Evolutionary conservation across 2,888 invertebrate genomes (phyloP).

Genomic region (Acrobasis consociella): DNA sequence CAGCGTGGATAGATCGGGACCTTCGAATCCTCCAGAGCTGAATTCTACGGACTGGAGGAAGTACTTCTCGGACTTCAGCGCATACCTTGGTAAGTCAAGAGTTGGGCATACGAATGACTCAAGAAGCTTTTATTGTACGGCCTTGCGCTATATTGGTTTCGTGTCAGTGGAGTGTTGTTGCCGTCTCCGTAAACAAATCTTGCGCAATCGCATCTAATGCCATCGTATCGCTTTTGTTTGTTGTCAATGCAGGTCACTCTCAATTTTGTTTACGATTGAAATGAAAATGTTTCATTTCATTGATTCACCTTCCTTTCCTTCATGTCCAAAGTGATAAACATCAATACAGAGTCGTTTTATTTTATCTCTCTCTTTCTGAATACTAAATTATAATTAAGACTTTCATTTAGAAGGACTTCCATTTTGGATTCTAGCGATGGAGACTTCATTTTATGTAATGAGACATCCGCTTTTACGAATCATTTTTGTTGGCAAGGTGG

Average conservation of each 20-base stretch:
- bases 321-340: conserved; percentile 29
- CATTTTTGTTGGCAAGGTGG: too few species aligned
- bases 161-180: conserved; percentile 73
- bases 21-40: conserved; percentile 62
- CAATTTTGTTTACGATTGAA: not conserved
- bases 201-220: conserved; percentile 61
- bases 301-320: not conserved
- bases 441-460: too few species aligned
- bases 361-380: too few species aligned
- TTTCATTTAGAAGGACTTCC: too few species aligned
- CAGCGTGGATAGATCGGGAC: conserved; percentile 65
- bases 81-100: conserved; percentile 76
- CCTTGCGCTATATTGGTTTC: conserved; percentile 77
- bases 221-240: conserved; percentile 34
- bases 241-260: conserved; percentile 24
- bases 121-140: conserved; percentile 66
- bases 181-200: conserved; percentile 70
- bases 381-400: too few species aligned
- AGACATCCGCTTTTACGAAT: too few species aligned
- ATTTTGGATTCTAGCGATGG: too few species aligned
- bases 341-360: too few species aligned
- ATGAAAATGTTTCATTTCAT: conserved; percentile 3
- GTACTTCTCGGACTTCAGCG: conserved; percentile 78
- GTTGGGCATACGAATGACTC: conserved; percentile 56
- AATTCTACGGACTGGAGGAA: conserved; percentile 72